Base-by-base conservation (phyloP, 2,888 invertebrate genomes). In the Aproaerema taeniolella region DNA sequence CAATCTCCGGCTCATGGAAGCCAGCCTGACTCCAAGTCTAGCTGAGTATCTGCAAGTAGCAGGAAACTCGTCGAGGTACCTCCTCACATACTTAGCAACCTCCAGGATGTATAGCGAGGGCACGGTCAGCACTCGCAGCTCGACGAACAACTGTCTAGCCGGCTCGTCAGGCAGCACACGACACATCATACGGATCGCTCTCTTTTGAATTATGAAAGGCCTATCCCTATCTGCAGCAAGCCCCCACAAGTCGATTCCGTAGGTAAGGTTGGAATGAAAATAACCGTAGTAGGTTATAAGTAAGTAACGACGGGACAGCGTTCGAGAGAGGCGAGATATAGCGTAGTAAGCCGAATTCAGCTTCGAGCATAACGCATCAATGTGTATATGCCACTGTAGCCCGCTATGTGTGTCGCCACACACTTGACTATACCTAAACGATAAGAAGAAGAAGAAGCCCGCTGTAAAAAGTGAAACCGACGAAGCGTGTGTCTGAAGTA, bases 181-280 rank as follows among this genome's bases (percentile, higher is more conserved):
- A 1, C 16, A 25, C 11, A 26, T 40, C 2, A 7, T 17, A 1
- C 35, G 29, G 1, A 40, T 16, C 1, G 28, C 26, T 6, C 25
- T 35, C 11, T 40, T 40, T 26, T 40, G 35, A 2, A 40, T n/a
- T 1, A 40, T 31, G 9, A 40, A 40, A 1, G 31, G 40, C 4
- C 40, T 10, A 8, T 40, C 25, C 6, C 35, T 30, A 14, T 35
- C 40, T 1, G 31, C 40, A 1, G 40, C 35, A 2, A 20, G 31
- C 2, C 34, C 40, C 40, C 40, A 40, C 3, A 40, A 11, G 30
- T 39, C 39, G 1, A 40, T 31, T 5, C 40, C 40, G 15, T 31
- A 29, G 2, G 24, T 20, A 7, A 30, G 30, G 9, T 30, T 12
- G 2, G 40, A 20, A n/a, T 35, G 35, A 8, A 40, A 40, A 8